Conservation (phyloP, 2,113 vertebrate species). For the Etia nguti region DNA sequence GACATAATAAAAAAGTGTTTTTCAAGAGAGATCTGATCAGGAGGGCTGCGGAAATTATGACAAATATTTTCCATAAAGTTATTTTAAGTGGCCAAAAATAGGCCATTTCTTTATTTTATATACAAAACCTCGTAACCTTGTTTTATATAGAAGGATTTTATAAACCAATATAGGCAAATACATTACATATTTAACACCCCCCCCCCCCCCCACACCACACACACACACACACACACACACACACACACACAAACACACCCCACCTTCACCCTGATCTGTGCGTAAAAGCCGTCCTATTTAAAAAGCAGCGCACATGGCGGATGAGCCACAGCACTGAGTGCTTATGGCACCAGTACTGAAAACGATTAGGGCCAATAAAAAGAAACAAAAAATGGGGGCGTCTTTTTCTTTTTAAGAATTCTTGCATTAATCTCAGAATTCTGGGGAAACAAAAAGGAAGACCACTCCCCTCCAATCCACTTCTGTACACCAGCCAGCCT, state of each 20-base stretch:
- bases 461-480: accelerated
- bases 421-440: no score
- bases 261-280: no score
- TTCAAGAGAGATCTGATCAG: accelerated
- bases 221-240: no score
- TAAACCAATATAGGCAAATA: background rate
- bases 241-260: no score
- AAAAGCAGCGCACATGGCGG: no score
- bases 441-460: background rate
- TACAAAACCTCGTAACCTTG: accelerated
- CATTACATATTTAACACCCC: no score
- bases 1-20: background rate
- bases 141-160: background rate
- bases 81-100: accelerated
- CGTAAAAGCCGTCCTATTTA: no score
- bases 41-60: background rate
- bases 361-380: accelerated
- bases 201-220: no score
- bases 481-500: background rate
- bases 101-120: background rate
- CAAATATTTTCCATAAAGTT: background rate
- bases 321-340: no score
- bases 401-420: background rate
- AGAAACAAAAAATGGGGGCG: background rate
- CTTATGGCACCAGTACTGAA: accelerated